Base-by-base conservation (phyloP, 2,888 invertebrate genomes). In the Drosophila multiciliata region DNA sequence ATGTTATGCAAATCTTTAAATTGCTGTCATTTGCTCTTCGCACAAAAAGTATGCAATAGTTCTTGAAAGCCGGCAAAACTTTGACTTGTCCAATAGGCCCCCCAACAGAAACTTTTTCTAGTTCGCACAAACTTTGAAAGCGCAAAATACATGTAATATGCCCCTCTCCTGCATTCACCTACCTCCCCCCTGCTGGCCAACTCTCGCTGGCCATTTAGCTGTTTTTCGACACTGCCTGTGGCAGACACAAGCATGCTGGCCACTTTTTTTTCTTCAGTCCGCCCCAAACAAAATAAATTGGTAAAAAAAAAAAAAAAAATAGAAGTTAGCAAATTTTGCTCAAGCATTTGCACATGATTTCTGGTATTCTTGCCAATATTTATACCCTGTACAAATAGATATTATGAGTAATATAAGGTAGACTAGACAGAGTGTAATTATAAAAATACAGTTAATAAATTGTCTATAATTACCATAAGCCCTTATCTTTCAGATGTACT, bases 261-360 rank as follows among this genome's bases (percentile, higher is more conserved):
- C 53, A 57, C 36, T 71, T 73, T 64, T 50, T 50, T 50, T 52
- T 48, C 53, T 55, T 49, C 38, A 26, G 11, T 50, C 32, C 55
- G 48, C 26, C 15, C 36, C 42, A 26, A 40, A 12, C 38, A 49
- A 35, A 40, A 52, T 23, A 53, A n/a, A 50, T 32, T 20, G 26
- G 3, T 12, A 33, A n/a, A 52, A 36, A 59, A 42, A 45, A n/a
- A 15, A 15, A 20, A 58, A 58, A 36, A 61, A 73, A 45, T 26
- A 65, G 7, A 54, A 74, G 73, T 62, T n/a, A 11, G 15, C 64
- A 76, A 82, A 87, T 84, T 78, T 61, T 57, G 65, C 80, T 67
- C 77, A 72, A 87, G 72, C 77, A 63, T 72, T 84, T 85, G 60
- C 73, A 73, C 77, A 84, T 84, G 82, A 79, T 89, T 85, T 87